Percentiles rank a stretch among this genome's conserved stretches.
phyloP scores from a whole-genome alignment of 2,113 vertebrate species.

The Lonchura striata region DNA sequence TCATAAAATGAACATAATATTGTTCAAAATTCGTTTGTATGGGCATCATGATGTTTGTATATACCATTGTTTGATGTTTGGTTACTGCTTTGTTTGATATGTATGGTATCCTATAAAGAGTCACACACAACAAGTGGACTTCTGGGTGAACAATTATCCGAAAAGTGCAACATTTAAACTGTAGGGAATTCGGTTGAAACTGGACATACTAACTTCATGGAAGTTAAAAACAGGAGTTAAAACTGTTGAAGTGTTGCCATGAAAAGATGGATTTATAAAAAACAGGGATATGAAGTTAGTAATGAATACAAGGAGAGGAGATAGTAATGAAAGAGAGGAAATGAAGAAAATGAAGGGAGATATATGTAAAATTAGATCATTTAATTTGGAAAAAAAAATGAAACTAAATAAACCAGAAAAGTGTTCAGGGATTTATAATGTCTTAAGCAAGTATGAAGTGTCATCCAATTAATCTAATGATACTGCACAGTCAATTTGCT shows the following conservation, averaged over 20 bases:
- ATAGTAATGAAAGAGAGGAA: neutral
- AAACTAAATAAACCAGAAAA: neutral
- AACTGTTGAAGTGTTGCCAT: neutral
- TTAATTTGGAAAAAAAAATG: neutral
- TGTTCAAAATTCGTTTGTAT: neutral
- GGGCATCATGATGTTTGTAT: neutral
- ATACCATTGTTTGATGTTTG: neutral
- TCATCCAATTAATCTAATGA: slow-evolving; percentile 20
- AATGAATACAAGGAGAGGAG: neutral
- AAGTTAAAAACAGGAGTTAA: neutral
- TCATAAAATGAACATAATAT: neutral
- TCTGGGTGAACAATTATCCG: neutral
- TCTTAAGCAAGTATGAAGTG: neutral
- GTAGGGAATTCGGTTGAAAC: neutral
- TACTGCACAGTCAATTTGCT: neutral
- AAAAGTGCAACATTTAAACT: neutral
- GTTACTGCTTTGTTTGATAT: neutral
- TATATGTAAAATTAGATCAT: neutral
- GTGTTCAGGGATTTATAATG: neutral
- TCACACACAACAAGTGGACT: neutral
- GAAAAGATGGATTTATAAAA: neutral
- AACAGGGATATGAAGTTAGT: neutral
- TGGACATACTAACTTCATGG: neutral
- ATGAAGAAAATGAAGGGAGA: neutral
- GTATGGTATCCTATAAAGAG: neutral